Conservation (phyloP, 2,888 invertebrate genomes). For the Microctonus brassicae region DNA sequence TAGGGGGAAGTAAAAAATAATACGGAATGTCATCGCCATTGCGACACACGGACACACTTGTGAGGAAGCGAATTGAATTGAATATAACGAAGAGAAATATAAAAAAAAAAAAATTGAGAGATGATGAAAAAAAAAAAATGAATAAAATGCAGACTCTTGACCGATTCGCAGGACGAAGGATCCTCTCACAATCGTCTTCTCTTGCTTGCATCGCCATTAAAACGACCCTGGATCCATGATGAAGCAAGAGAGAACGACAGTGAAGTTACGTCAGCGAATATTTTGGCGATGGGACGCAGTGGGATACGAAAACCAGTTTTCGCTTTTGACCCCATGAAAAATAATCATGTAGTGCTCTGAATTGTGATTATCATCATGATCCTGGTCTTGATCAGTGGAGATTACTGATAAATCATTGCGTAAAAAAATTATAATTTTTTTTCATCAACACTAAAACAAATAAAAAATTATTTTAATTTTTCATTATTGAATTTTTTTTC, state of each 20-base stretch:
- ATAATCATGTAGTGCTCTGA: conserved; percentile 23
- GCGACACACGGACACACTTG: not conserved
- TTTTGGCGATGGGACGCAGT: conserved; percentile 33
- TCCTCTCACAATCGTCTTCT: not conserved
- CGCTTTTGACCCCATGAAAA: conserved; percentile 39
- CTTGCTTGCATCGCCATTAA: not conserved
- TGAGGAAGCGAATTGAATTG: not conserved
- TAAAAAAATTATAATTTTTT: not conserved
- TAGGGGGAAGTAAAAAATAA: not conserved
- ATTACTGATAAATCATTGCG: not conserved
- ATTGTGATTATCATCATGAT: conserved; percentile 16
- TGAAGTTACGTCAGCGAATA: conserved; percentile 41
- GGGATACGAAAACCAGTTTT: conserved; percentile 47
- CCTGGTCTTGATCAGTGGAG: not conserved
- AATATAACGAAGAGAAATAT: not conserved
- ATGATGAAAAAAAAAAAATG: not conserved
- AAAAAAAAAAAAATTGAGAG: not conserved
- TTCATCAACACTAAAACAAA: not conserved
- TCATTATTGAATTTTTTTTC: not conserved
- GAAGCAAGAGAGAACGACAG: not conserved
- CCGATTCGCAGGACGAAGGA: conserved; percentile 1
- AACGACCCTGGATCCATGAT: conserved; percentile 25
- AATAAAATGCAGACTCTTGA: not conserved
- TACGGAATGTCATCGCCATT: not conserved
- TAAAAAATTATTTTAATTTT: not conserved